Base-by-base conservation (phyloP, 1,140 invertebrate species). In the Ips typographus region DNA sequence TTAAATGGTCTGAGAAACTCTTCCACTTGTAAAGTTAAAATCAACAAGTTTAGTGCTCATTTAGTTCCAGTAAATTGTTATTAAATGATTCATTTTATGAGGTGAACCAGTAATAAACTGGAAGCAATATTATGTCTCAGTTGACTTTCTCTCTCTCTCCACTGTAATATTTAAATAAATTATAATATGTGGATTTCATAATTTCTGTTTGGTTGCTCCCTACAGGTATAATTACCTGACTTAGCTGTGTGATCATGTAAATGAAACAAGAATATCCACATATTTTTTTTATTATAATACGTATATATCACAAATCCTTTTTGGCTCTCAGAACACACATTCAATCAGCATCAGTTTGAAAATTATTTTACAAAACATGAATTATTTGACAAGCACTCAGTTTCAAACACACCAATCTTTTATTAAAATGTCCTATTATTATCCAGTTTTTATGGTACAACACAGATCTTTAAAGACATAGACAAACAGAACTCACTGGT, bases 241-340 rank as follows among this genome's bases (percentile, higher is more conserved):
- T 22, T 22, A 22, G 22, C 22, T 22, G 22, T 22, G 22, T 22
- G 22, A 22, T 22, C 22, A 22, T 22, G 22, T 22, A 22, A 77
- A 74, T 74, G 72, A 77, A 77, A 74, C 71, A 60, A 68, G 22
- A 40, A 69, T 58, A 57, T 77, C 72, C 75, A 79, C 73, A 77
- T 79, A 22, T 71, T 76, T 70, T 76, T 77, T 79, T 79, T 78
- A 78, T 79, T 79, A 79, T 77, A 79, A 80, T 80, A 79, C 75
- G 74, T 80, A 78, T 78, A 79, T 80, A 80, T 80, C 79, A 80
- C 79, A 80, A 79, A 79, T 79, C 77, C 75, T 80, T 79, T 80
- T 80, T 80, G 78, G 79, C 78, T 78, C 77, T 79, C 79, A 78
- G 72, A 77, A 78, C 77, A 78, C 76, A 77, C 77, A 78, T 75